Evolutionary conservation across 2,888 invertebrate species (phyloP), one percentile per base, ranked within the genome.

Genomic region (Trichacis sp.): DNA sequence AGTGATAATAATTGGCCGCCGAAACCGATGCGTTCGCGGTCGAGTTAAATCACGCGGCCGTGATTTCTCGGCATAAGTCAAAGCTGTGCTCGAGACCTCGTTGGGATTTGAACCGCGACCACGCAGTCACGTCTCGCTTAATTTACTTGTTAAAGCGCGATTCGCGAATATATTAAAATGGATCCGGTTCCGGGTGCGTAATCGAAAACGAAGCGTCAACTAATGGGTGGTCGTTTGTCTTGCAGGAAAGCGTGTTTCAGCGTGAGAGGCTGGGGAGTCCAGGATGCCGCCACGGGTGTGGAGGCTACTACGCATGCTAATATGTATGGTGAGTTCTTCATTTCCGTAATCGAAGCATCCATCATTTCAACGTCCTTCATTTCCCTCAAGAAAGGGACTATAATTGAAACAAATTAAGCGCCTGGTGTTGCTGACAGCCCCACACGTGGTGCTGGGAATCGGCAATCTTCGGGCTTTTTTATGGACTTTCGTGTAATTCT

Each of bases 201-300:
- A 42, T 47, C 40, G 36, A 66, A 67, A 51, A 63, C 55, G 58
- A 55, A 33, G 56, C 56, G 14, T 48, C 48, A 24, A 61, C 61
- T 67, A 61, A 69, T 56, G 42, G 29, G 45, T 20, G 33, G 11
- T 53, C 53, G 51, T 64, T 66, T 64, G 61, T 63, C 68, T 75
- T 76, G n/a, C 71, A 77, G 77, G 69, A 71, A 77, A 76, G 72
- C 75, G 77, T 75, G 73, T 78, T 80, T 79, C 77, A 78, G 81
- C 83, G 83, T 78, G 81, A 80, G 79, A 80, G 80, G 82, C 80
- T 80, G 81, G 80, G 76, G 80, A 80, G 78, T 82, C 76, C 83
- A 84, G 81, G 79, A 84, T 83, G n/a, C n/a, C n/a, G 73, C 81
- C 79, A 82, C 79, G 82, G 79, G 77, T 80, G 81, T 78, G 82